Evolutionary conservation across 2,888 invertebrate species (phyloP).

Genomic region (Sceliomorpha sp.): DNA sequence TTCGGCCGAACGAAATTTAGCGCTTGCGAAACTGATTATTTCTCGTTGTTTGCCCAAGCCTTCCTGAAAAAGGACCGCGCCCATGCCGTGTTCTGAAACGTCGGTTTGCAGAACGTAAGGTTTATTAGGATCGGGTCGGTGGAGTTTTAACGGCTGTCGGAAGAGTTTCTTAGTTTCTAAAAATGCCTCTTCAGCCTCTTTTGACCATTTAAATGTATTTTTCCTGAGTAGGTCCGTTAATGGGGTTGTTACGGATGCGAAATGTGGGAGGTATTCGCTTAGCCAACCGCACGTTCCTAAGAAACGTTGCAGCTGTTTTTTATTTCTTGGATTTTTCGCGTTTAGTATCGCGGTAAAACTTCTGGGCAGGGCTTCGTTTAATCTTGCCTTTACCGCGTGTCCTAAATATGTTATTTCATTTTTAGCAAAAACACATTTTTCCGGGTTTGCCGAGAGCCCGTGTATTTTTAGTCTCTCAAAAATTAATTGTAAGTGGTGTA

Average conservation of each 20-base stretch:
- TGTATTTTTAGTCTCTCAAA: slow-evolving; percentile 15
- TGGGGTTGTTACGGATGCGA: not conserved
- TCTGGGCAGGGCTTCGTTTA: not conserved
- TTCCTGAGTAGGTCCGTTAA: slow-evolving; percentile 5
- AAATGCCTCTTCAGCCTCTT: not conserved
- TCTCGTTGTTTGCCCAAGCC: not conserved
- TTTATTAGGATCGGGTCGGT: slow-evolving; percentile 5
- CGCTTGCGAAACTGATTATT: too few relatives aligned
- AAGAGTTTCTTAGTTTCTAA: not conserved
- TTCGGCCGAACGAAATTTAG: not conserved
- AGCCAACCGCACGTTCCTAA: slow-evolving; percentile 16
- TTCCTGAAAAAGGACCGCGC: slow-evolving; percentile 8
- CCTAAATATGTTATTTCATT: slow-evolving; percentile 58
- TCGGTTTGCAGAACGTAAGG: slow-evolving; percentile 9
- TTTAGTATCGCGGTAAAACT: not conserved
- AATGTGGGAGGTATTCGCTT: slow-evolving; percentile 19
- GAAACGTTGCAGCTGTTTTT: too few relatives aligned
- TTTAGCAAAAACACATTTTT: slow-evolving; percentile 52
- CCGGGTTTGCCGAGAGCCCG: slow-evolving; percentile 7
- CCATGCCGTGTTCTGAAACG: slow-evolving; percentile 3
- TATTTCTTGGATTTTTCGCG: not conserved
- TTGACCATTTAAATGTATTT: not conserved
- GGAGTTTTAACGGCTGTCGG: slow-evolving; percentile 10
- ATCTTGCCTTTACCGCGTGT: slow-evolving; percentile 17
- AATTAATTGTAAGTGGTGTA: slow-evolving; percentile 4